Evolutionary conservation across 2,888 invertebrate genomes (phyloP).

Genomic region (Smittia aterrima): DNA sequence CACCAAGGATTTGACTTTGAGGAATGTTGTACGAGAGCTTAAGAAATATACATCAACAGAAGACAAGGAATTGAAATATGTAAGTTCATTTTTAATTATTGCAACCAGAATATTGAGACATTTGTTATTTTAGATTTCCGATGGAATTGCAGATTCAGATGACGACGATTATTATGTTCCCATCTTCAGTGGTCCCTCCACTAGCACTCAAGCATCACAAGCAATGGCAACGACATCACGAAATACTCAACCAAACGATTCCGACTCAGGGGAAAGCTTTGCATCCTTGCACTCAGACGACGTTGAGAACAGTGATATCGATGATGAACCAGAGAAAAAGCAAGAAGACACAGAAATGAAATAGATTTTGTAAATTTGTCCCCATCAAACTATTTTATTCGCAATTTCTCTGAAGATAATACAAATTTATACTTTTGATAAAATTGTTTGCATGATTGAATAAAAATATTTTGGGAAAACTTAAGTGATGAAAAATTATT

Average conservation of each 20-base stretch:
- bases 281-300: constrained; percentile 25
- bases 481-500: background rate
- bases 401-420: background rate
- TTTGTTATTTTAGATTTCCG: constrained; percentile 2
- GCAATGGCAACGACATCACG: background rate
- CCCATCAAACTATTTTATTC: too few species aligned
- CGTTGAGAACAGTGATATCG: background rate
- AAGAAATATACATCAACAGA: constrained; percentile 12
- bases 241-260: constrained; percentile 1
- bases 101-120: background rate
- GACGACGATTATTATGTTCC: background rate
- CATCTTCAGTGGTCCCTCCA: background rate
- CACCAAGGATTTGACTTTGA: background rate
- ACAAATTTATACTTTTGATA: background rate
- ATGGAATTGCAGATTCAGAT: constrained; percentile 12
- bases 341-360: background rate
- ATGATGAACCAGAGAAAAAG: constrained; percentile 7
- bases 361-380: too few species aligned
- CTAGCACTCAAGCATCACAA: background rate
- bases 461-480: background rate
- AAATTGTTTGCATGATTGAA: background rate
- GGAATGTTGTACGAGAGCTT: background rate
- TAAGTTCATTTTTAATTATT: background rate
- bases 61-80: constrained; percentile 27
- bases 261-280: constrained; percentile 22